Base-by-base conservation (phyloP, 2,113 vertebrate genomes). In the Chaetura pelagica region DNA sequence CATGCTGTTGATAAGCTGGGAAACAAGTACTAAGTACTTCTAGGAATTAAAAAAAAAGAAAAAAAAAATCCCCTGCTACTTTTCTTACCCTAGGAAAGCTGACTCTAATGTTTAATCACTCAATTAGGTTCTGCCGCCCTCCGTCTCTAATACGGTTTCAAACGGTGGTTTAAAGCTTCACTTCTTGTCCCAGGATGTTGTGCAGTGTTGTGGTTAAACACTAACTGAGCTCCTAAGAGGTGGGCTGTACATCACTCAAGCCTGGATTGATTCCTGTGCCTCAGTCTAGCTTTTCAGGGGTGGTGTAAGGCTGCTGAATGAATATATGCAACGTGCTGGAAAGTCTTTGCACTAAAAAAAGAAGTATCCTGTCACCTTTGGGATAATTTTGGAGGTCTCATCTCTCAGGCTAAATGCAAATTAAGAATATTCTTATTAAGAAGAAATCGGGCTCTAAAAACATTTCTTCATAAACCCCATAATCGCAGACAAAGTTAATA, bases 1-100 rank as follows among this genome's bases (percentile, higher is more conserved):
- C 95, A 87, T 79, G 94, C 83, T 96, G 94, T 93, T 96, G 94
- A 95, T 95, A 95, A 96, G 95, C 87, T 94, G 90, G 73, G 83
- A 93, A 96, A 95, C 86, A 95, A 96, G 94, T 49, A 83, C 68
- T 22, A 90, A 96, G 85, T 96, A 95, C 94, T 94, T 94, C 93
- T 90, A 94, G 82, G 83, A 86, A 97, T 96, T 93, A 48, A 71
- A 90, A 67, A 42, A 42, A 42, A 42, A 42, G n/a, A 38, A 42
- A 52, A 84, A 63, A 32, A 84, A 92, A 66, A 62, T 59, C 74
- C 67, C 66, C 42, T 42, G 85, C 54, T 21, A 55, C 86, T 84
- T 88, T 78, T 78, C 69, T 92, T 75, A 72, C 64, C 86, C 19
- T 32, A 64, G 80, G 69, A 84, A 78, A 88, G 57, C 48, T 21